These are phyloP conservation scores for Dendrocopos noguchii DNA, from an alignment of 2,113 vertebrate species.

Conservation along the genomic window DNA sequence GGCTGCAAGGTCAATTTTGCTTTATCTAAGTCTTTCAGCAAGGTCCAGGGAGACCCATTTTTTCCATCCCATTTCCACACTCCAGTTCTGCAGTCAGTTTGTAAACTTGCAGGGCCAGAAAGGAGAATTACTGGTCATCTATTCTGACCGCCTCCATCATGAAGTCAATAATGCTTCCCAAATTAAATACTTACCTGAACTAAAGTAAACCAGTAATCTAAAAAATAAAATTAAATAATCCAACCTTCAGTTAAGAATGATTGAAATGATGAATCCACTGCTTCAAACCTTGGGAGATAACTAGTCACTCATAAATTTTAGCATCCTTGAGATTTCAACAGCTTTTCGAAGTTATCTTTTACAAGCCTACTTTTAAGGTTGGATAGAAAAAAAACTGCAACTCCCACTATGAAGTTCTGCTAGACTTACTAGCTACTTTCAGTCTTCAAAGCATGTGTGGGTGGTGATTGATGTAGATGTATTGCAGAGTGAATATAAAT, in stretches of 20 bases:
- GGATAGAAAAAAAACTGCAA: background rate
- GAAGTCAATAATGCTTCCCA: background rate
- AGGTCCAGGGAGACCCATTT: background rate
- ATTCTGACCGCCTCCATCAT: background rate
- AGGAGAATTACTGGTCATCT: background rate
- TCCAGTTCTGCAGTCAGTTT: background rate
- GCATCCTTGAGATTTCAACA: background rate
- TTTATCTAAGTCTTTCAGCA: background rate
- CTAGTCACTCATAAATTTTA: background rate
- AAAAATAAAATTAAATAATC: background rate
- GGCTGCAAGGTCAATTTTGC: background rate
- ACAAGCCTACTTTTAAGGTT: background rate
- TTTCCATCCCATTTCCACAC: background rate
- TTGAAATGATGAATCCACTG: background rate
- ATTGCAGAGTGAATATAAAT: constrained; percentile 16
- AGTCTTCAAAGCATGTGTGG: constrained; percentile 43
- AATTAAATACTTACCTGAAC: background rate
- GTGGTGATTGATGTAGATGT: constrained; percentile 56
- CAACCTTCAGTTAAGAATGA: background rate
- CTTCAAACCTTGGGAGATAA: background rate
- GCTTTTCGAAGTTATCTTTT: background rate
- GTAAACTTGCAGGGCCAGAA: background rate
- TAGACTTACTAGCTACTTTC: constrained; percentile 51
- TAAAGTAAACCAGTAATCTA: background rate
- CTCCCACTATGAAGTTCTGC: constrained; percentile 35